phyloP scores from a whole-genome alignment of 2,113 vertebrate genomes.

The Sigmodon hispidus region DNA sequence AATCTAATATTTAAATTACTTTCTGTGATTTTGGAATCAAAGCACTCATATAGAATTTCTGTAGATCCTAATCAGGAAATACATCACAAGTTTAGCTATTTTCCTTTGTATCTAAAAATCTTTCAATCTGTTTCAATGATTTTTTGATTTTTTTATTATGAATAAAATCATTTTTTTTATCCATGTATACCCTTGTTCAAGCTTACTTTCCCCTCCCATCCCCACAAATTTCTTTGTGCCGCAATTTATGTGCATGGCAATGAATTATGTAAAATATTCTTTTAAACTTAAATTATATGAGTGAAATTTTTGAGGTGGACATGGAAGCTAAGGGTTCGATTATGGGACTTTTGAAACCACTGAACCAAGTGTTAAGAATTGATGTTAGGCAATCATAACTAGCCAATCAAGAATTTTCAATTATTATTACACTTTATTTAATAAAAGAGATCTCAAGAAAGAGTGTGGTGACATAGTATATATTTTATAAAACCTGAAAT shows the following conservation, averaged over 20 bases:
- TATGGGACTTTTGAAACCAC: background rate
- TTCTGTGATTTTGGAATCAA: background rate
- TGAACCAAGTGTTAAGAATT: background rate
- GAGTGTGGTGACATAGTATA: too few species aligned
- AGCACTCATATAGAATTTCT: background rate
- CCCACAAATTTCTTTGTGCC: background rate
- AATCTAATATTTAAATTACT: background rate
- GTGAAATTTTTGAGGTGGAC: background rate
- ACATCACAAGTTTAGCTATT: background rate
- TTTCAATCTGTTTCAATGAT: background rate
- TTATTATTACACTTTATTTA: background rate
- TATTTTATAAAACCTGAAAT: too few species aligned
- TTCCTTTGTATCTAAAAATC: background rate
- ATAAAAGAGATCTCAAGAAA: background rate
- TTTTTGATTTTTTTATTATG: too few species aligned
- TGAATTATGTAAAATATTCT: background rate
- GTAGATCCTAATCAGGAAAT: background rate
- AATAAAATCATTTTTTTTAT: too few species aligned
- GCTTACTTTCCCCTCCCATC: too few species aligned
- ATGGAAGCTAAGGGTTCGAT: fast-evolving
- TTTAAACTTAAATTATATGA: background rate
- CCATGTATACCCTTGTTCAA: too few species aligned
- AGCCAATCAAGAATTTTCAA: background rate
- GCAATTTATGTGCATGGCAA: background rate
- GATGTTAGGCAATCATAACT: background rate